Evolutionary conservation across 2,797 vertebrate genomes (phyloP).

Genomic region (Fistularia commersonii): DNA sequence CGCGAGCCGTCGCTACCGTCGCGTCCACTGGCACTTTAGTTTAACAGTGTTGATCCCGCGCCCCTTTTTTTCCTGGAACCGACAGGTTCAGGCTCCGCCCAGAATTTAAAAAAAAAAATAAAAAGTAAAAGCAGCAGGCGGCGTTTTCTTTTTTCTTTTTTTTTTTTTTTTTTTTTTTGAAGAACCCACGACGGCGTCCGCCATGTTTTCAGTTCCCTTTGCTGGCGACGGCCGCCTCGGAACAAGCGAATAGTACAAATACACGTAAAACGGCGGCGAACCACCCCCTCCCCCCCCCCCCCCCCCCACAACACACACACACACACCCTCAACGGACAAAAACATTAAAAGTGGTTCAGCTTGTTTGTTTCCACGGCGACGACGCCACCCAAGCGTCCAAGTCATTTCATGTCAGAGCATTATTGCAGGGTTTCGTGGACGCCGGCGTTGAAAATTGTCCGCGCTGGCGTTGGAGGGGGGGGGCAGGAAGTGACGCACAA

Average conservation of each 20-base stretch:
- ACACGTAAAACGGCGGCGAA: no score
- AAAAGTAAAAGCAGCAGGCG: conserved; percentile 59
- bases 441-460: no score
- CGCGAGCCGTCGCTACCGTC: no score
- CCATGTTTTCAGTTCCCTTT: conserved; percentile 59
- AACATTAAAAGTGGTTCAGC: conserved; percentile 46
- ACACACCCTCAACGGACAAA: background rate
- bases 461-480: no score
- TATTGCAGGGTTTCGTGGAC: conserved; percentile 14
- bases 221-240: conserved; percentile 4
- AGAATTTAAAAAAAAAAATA: conserved; percentile 7
- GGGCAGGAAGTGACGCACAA: no score
- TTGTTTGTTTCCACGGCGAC: conserved; percentile 36
- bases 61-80: conserved; percentile 7
- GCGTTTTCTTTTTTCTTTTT: conserved; percentile 21
- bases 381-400: conserved; percentile 39
- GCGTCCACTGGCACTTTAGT: no score
- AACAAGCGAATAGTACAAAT: background rate
- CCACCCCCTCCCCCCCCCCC: background rate
- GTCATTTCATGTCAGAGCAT: conserved; percentile 49
- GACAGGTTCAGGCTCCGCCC: no score
- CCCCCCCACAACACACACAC: background rate
- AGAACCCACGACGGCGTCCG: conserved; percentile 47
- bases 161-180: conserved; percentile 12
- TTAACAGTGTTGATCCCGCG: conserved; percentile 7